Percentiles rank a stretch among this genome's conserved stretches.
Conservation (phyloP, 2,888 invertebrate species). For the Tineola bisselliella region DNA sequence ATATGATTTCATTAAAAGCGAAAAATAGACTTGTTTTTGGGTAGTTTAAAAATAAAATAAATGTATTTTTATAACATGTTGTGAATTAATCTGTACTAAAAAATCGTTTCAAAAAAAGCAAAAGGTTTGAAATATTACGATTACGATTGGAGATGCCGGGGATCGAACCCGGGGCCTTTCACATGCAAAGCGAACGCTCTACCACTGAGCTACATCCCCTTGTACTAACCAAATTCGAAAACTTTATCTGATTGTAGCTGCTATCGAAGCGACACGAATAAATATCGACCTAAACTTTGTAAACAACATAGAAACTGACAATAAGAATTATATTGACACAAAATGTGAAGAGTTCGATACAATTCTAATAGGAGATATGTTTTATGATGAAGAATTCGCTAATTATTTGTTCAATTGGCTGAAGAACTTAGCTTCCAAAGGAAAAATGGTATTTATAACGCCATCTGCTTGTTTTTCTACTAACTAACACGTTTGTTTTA, state of each 20-base stretch:
- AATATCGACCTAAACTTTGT: conserved; percentile 63
- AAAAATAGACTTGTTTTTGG: no score
- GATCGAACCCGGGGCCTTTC: conserved; percentile 99
- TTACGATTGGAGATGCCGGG: conserved; percentile 95
- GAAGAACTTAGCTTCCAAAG: conserved; percentile 27
- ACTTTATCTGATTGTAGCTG: conserved; percentile 41
- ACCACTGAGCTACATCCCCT: conserved; percentile 97
- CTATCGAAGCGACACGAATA: conserved; percentile 51
- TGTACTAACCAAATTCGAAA: fast-evolving
- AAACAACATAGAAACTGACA: conserved; percentile 33
- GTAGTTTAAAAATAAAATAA: no score
- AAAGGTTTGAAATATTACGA: no score
- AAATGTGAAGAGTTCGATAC: conserved; percentile 55
- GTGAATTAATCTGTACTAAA: no score
- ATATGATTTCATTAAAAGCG: no score
- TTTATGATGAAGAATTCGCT: conserved; percentile 72
- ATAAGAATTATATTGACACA: conserved; percentile 51
- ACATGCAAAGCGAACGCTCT: conserved; percentile 99
- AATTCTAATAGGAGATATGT: conserved; percentile 75
- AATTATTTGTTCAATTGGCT: conserved; percentile 66
- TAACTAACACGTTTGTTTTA: background rate
- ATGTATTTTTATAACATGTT: no score
- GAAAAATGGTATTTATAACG: conserved; percentile 35
- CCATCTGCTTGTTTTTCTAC: background rate
- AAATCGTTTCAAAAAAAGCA: no score